Evolutionary conservation across 2,797 vertebrate genomes (phyloP).

Genomic region (Erpetoichthys calabaricus): DNA sequence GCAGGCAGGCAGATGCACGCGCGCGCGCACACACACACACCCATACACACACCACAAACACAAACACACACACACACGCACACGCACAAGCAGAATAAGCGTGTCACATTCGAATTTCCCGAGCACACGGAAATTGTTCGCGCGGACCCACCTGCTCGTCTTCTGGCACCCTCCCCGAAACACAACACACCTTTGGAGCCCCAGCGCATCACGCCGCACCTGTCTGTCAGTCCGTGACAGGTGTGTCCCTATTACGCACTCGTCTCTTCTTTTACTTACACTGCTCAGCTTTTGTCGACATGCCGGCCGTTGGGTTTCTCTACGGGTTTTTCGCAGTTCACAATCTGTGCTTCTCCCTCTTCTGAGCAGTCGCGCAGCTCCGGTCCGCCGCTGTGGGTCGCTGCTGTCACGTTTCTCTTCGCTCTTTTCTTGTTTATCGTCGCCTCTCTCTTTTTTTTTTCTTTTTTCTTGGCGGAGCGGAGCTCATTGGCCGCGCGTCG

Average conservation of each 20-base stretch:
- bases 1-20: too few relatives aligned
- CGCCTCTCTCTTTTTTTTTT: too few relatives aligned
- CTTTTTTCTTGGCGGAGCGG: too few relatives aligned
- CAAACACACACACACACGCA: too few relatives aligned
- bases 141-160: not conserved
- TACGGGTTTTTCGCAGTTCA: conserved; percentile 28
- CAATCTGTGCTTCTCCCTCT: conserved; percentile 32
- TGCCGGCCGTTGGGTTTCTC: conserved; percentile 26
- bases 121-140: too few relatives aligned
- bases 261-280: conserved; percentile 67
- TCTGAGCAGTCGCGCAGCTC: conserved; percentile 23
- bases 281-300: conserved; percentile 97
- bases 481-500: too few relatives aligned
- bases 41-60: too few relatives aligned
- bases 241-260: conserved; percentile 13
- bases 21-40: too few relatives aligned
- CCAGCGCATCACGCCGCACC: conserved; percentile 19
- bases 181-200: not conserved
- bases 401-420: too few relatives aligned
- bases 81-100: too few relatives aligned
- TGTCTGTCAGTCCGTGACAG: conserved; percentile 2
- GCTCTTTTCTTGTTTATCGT: too few relatives aligned
- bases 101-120: too few relatives aligned
- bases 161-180: not conserved
- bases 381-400: not conserved